Base-by-base conservation (phyloP, 2,888 invertebrate species). In the Emesis furor region DNA sequence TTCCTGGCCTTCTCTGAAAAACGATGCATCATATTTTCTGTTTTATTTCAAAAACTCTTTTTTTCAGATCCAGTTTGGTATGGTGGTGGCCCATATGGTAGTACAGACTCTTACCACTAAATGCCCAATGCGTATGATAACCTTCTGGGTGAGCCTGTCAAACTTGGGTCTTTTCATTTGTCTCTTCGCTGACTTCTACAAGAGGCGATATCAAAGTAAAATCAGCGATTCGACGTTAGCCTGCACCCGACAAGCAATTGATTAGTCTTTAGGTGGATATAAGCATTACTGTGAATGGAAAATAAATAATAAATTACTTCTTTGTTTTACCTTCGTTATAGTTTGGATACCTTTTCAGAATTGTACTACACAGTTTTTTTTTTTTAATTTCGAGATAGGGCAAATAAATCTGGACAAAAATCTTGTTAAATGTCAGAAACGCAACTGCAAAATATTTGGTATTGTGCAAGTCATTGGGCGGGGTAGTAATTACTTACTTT, bases 11-110 rank as follows among this genome's bases (percentile, higher is more conserved):
- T 39, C 17, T 24, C 39, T 8, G 1, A 39, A 39, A 39, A 8
- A 39, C 1, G 8, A 39, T 39, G 39, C 39, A 8, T 6, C 1
- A 6, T 7, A 39, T 7, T 8, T 39, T 39, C 10, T 10, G 10
- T 42, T 42, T 10, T 10, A 42, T 42, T 42, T 10, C 10, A 42
- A 2, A 42, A 10, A 39, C 73, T 32, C 73, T n/a, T 24, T 73
- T 51, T 91, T 91, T 39, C 92, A 92, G 92, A 77, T 90, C 12
- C 92, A 93, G 79, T 93, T 92, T 74, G 77, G 91, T 14, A 62
- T 92, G 14, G 88, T 91, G 3, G 89, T 90, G 68, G 68, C 74
- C 1, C 92, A 92, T 72, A 79, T 92, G 14, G 77, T 90, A 7
- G 76, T 92, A 8, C 92, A 92, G 72, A 89, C 91, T 0, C 90